Base-by-base conservation (phyloP, 1,140 invertebrate genomes). In the Bombyx mandarina region DNA sequence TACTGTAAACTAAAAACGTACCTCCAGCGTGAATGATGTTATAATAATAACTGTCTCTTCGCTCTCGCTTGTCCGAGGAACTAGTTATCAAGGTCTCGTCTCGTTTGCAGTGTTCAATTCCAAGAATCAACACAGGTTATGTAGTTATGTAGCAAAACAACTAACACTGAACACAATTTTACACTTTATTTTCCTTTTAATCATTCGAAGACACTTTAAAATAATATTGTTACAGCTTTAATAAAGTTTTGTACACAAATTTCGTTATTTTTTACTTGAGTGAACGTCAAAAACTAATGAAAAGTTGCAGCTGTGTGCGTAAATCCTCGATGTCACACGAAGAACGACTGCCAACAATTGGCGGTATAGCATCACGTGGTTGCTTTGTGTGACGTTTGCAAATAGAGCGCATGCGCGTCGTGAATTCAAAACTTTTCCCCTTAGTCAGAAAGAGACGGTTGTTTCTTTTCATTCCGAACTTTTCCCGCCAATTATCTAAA, bases 31-130 rank as follows among this genome's bases (percentile, higher is more conserved):
- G 77, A 84, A 88, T 86, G 79, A 86, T 88, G 81, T 82, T 82
- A 87, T 85, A 86, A 78, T 86, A 86, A 79, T 79, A 85, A 87
- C 82, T 82, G 85, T 86, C 83, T 82, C 73, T 77, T 83, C 79
- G 73, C 58, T 60, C 60, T 68, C 64, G 67, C 68, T 86, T 74
- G 82, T 77, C 81, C 79, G 79, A 87, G 77, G 79, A 88, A 88
- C 84, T 82, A 88, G 83, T 86, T 88, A 88, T 88, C 86, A 88
- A 88, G 86, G 86, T 86, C 86, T 86, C 70, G 78, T 84, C 80
- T 81, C 82, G 75, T 79, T 77, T 75, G 71, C 77, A 69, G 72
- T 73, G 74, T 79, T 51, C 79, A 75, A 61, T 82, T 79, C 81
- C 79, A 81, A 83, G 82, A 82, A 86, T 71, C 63, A 67, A 73